phyloP scores from a whole-genome alignment of 2,797 vertebrate genomes.

The Scleropages formosus region DNA sequence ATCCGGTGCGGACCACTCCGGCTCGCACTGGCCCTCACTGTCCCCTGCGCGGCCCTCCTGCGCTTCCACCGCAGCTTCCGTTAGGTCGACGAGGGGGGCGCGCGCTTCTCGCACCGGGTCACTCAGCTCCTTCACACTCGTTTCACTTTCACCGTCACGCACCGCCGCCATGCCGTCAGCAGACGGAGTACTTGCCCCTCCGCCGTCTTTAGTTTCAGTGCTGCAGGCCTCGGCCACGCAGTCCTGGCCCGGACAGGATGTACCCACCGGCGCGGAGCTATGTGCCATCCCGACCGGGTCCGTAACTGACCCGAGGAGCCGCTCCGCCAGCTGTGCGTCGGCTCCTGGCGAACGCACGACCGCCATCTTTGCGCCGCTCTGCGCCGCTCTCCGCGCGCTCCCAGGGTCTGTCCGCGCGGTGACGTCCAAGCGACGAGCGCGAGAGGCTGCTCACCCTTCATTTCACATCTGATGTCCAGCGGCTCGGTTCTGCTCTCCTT shows the following conservation, averaged over 20 bases:
- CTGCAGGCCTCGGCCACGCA: neutral
- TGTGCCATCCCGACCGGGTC: slow-evolving; percentile 40
- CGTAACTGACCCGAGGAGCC: slow-evolving; percentile 45
- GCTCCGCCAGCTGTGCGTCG: slow-evolving; percentile 50
- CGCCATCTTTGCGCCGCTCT: slow-evolving; percentile 73
- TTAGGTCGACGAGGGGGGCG: slow-evolving; percentile 44
- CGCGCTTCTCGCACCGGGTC: slow-evolving; percentile 42
- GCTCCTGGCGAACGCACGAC: slow-evolving; percentile 62
- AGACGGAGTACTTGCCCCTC: neutral
- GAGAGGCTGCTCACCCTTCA: too few relatives aligned
- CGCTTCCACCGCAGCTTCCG: slow-evolving; percentile 46
- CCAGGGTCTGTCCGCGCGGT: neutral
- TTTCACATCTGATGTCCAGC: too few relatives aligned
- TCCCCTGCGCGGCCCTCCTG: slow-evolving; percentile 35
- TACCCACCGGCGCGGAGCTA: slow-evolving; percentile 30
- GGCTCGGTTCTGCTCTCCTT: too few relatives aligned
- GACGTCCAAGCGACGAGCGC: neutral
- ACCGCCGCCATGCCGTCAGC: neutral
- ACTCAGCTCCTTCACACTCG: slow-evolving; percentile 43
- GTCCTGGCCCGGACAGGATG: slow-evolving; percentile 14
- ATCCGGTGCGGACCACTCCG: slow-evolving; percentile 57
- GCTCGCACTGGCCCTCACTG: slow-evolving; percentile 39
- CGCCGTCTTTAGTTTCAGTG: neutral
- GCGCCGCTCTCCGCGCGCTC: slow-evolving; percentile 44
- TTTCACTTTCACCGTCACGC: neutral